Evolutionary conservation across 2,113 vertebrate genomes (phyloP).

Genomic region (Xiphophorus maculatus): DNA sequence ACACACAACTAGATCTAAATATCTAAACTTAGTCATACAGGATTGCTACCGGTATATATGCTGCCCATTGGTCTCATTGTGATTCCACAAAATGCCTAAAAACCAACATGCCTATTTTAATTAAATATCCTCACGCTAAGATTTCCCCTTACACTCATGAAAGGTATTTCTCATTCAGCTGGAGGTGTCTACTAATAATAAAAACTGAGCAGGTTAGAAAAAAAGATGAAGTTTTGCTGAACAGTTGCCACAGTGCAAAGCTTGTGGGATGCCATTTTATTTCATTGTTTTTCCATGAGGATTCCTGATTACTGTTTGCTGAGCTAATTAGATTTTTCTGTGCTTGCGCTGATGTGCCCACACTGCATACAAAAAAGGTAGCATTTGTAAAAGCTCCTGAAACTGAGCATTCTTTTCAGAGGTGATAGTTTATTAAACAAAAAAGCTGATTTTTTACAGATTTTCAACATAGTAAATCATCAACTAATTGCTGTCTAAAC

Average conservation of each 20-base stretch:
- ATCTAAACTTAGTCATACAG: not conserved
- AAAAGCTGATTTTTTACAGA: not conserved
- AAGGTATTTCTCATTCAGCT: too few relatives aligned
- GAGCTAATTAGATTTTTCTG: slow-evolving; percentile 8
- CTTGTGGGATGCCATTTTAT: too few relatives aligned
- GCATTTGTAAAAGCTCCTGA: not conserved
- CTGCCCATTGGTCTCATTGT: not conserved
- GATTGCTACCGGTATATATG: not conserved
- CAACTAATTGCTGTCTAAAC: too few relatives aligned
- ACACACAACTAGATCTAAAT: not conserved
- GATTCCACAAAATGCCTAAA: too few relatives aligned
- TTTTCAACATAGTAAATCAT: too few relatives aligned
- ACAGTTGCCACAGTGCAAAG: too few relatives aligned
- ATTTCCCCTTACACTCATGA: too few relatives aligned
- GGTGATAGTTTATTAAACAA: not conserved
- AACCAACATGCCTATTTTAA: too few relatives aligned
- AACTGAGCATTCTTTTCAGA: not conserved
- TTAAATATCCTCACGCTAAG: too few relatives aligned
- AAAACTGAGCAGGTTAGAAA: too few relatives aligned
- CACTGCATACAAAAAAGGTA: slow-evolving; percentile 4
- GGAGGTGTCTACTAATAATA: too few relatives aligned
- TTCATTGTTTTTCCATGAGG: not conserved
- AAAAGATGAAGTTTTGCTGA: too few relatives aligned
- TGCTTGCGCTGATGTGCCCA: not conserved
- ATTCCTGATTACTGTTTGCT: not conserved